Evolutionary conservation across 2,888 invertebrate genomes (phyloP).

Genomic region (Agrochola litura): DNA sequence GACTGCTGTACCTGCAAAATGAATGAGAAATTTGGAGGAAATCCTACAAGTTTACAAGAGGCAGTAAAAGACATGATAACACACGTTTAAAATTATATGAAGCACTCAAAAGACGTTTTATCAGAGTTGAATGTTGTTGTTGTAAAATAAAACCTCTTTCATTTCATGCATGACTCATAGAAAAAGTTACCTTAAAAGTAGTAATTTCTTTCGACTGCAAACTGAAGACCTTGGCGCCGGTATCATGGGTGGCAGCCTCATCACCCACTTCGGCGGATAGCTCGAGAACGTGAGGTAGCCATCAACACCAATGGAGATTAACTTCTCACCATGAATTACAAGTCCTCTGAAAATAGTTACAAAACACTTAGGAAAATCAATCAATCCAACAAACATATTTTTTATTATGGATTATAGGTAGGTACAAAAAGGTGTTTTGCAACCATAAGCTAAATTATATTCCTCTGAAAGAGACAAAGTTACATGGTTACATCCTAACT

Average conservation of each 20-base stretch:
- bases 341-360: conserved; percentile 89
- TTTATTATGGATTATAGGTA: too few species aligned
- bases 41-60: not conserved
- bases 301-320: conserved; percentile 96
- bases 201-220: conserved; percentile 87
- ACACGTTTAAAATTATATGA: not conserved
- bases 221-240: conserved; percentile 91
- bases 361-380: too few species aligned
- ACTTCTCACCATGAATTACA: conserved; percentile 91
- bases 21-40: conserved; percentile 2
- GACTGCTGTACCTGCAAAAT: conserved; percentile 87
- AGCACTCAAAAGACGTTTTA: not conserved
- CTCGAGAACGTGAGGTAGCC: conserved; percentile 94
- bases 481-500: too few species aligned
- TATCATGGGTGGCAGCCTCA: conserved; percentile 94
- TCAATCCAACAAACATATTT: too few species aligned
- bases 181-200: conserved; percentile 88
- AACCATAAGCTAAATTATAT: too few species aligned
- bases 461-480: too few species aligned
- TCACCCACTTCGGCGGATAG: conserved; percentile 92
- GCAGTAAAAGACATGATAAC: not conserved
- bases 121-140: not conserved
- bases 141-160: not conserved
- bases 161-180: not conserved
- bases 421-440: too few species aligned